Percentiles rank a stretch among this genome's conserved stretches.
Conservation (phyloP, 1,140 invertebrate genomes). For the Drosophila cardini region DNA sequence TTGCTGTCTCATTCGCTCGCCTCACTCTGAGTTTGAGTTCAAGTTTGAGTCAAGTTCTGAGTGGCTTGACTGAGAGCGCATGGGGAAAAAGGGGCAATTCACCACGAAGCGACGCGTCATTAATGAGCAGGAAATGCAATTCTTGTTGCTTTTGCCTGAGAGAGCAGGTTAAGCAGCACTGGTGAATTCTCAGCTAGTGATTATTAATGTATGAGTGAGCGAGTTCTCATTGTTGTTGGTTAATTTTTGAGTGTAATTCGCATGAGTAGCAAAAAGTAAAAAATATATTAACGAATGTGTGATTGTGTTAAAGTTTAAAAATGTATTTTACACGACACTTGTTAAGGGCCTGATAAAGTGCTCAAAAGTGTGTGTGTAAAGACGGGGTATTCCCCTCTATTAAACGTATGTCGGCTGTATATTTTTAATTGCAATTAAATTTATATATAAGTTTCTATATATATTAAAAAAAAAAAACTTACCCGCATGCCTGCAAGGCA, state of each 20-base stretch:
- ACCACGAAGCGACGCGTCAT: slow-evolving; percentile 56
- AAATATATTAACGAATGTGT: neutral
- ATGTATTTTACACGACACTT: slow-evolving; percentile 20
- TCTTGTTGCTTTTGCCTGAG: slow-evolving; percentile 33
- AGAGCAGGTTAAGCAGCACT: slow-evolving; percentile 38
- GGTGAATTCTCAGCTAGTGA: slow-evolving; percentile 32
- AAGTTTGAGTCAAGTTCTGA: slow-evolving; percentile 50
- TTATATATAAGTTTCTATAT: slow-evolving; percentile 7
- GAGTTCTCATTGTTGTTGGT: slow-evolving; percentile 32
- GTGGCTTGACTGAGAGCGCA: slow-evolving; percentile 58
- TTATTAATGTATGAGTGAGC: slow-evolving; percentile 44
- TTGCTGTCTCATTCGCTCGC: neutral
- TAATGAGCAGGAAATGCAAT: slow-evolving; percentile 78
- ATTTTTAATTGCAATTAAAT: neutral
- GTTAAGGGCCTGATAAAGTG: slow-evolving; percentile 9
- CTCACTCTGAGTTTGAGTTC: neutral
- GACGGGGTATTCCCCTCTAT: slow-evolving; percentile 13
- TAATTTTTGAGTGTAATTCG: slow-evolving; percentile 45
- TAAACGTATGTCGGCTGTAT: neutral
- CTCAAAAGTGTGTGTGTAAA: slow-evolving; percentile 1
- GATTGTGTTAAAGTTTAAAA: neutral
- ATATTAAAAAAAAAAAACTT: slow-evolving; percentile 15
- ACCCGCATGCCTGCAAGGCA: slow-evolving; percentile 20
- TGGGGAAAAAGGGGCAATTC: slow-evolving; percentile 43
- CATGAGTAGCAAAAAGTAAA: neutral